Percentiles rank a stretch among this genome's conserved stretches.
phyloP scores from a whole-genome alignment of 2,797 vertebrate species.

The Channallabes apus region DNA sequence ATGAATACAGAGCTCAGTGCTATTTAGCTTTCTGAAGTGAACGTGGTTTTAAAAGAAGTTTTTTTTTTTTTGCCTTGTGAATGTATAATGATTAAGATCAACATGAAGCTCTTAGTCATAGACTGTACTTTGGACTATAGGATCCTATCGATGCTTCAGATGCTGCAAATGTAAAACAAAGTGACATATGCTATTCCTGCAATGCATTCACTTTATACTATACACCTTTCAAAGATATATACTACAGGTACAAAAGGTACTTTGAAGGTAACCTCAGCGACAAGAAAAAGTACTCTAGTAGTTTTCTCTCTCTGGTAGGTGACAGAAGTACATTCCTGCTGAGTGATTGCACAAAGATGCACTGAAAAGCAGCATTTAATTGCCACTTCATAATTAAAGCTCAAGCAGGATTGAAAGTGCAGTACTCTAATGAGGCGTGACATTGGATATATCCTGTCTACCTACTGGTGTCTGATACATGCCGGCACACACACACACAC shows the following conservation, averaged over 20 bases:
- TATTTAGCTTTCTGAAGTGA: conserved; percentile 3
- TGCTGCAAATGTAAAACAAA: background rate
- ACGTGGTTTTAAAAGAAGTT: background rate
- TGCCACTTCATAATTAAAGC: conserved; percentile 89
- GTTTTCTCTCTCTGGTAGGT: background rate
- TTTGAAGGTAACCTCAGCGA: background rate
- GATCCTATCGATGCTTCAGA: background rate
- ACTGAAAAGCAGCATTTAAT: conserved; percentile 77
- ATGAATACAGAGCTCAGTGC: background rate
- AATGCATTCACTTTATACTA: background rate
- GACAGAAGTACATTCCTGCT: conserved; percentile 58
- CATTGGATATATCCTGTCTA: conserved; percentile 76
- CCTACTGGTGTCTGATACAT: conserved; percentile 69
- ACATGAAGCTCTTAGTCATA: background rate
- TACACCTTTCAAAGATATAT: background rate
- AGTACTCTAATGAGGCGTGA: conserved; percentile 86
- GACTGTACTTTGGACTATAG: background rate
- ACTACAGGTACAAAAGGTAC: background rate
- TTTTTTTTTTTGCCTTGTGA: background rate
- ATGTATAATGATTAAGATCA: conserved; percentile 6
- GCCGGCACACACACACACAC: background rate
- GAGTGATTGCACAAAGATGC: conserved; percentile 58
- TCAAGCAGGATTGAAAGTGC: conserved; percentile 70
- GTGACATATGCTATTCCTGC: too few species aligned
- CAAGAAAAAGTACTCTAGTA: background rate